Evolutionary conservation across 2,113 vertebrate species (phyloP).

Genomic region (Brachyhypopomus gauderio): DNA sequence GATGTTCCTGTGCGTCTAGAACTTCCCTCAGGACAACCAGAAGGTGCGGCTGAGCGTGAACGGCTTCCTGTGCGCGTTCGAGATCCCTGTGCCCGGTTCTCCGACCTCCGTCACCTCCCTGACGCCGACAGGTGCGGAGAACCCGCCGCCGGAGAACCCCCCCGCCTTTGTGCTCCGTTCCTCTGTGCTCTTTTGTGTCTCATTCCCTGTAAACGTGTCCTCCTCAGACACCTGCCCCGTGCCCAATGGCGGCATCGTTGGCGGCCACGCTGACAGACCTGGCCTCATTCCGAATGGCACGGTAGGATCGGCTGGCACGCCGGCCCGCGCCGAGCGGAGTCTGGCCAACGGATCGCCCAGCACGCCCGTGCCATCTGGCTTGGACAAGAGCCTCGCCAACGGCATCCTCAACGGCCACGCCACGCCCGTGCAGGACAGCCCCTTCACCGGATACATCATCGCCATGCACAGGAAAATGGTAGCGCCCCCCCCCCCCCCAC

Average conservation of each 20-base stretch:
- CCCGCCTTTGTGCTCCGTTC: neutral
- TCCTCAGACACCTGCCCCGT: constrained; percentile 67
- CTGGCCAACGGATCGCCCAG: constrained; percentile 84
- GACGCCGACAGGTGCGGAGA: constrained; percentile 80
- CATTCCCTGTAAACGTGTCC: constrained; percentile 31
- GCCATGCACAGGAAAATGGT: constrained; percentile 99
- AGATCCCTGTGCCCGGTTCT: constrained; percentile 91
- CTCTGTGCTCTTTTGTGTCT: neutral
- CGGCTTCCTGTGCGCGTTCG: constrained; percentile 93
- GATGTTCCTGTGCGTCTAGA: constrained; percentile 70
- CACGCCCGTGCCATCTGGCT: constrained; percentile 80
- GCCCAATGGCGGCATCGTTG: constrained; percentile 79
- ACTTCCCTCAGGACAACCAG: constrained; percentile 97
- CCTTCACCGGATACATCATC: constrained; percentile 95
- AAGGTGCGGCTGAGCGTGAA: constrained; percentile 92
- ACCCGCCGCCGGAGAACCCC: neutral
- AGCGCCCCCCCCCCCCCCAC: constrained; percentile 51
- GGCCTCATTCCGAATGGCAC: constrained; percentile 86
- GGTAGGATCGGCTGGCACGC: constrained; percentile 82
- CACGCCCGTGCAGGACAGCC: constrained; percentile 79
- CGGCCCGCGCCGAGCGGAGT: constrained; percentile 80
- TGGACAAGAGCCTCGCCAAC: constrained; percentile 76
- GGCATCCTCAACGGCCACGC: constrained; percentile 85
- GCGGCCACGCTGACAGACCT: constrained; percentile 71
- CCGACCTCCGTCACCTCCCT: constrained; percentile 86